phyloP scores from a whole-genome alignment of 2,888 invertebrate genomes.

The Melipona beecheii region DNA sequence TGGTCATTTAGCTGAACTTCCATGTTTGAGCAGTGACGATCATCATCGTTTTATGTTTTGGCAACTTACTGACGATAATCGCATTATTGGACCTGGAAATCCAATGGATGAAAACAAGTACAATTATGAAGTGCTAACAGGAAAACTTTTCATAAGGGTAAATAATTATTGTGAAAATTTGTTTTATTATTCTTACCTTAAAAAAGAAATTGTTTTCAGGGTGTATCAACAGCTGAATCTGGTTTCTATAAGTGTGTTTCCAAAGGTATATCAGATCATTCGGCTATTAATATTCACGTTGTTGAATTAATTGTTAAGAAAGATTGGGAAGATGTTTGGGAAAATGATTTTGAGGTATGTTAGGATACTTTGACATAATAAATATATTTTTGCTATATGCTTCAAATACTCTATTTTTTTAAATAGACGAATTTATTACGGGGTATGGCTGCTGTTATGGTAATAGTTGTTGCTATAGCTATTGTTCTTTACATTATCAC shows the following conservation, averaged over 20 bases:
- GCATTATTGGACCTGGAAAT: slow-evolving; percentile 88
- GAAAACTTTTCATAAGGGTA: slow-evolving; percentile 88
- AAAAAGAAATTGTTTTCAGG: slow-evolving; percentile 81
- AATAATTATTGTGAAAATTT: slow-evolving; percentile 6
- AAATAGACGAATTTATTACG: slow-evolving; percentile 79
- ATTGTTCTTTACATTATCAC: slow-evolving; percentile 76
- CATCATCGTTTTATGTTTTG: slow-evolving; percentile 89
- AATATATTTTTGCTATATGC: slow-evolving; percentile 8
- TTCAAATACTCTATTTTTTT: slow-evolving; percentile 21
- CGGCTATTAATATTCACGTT: slow-evolving; percentile 85
- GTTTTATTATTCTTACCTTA: background rate
- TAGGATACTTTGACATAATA: background rate
- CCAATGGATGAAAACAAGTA: slow-evolving; percentile 87
- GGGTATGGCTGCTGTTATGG: slow-evolving; percentile 78
- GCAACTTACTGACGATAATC: slow-evolving; percentile 86
- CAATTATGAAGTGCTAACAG: slow-evolving; percentile 89
- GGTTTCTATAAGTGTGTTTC: slow-evolving; percentile 89
- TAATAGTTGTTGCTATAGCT: slow-evolving; percentile 78
- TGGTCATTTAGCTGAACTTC: slow-evolving; percentile 87
- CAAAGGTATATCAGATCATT: slow-evolving; percentile 85
- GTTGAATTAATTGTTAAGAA: slow-evolving; percentile 87
- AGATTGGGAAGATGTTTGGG: slow-evolving; percentile 82
- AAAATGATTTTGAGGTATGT: slow-evolving; percentile 82
- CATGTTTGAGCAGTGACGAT: slow-evolving; percentile 88
- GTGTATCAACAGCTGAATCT: slow-evolving; percentile 87